Evolutionary conservation across 1,140 invertebrate genomes (phyloP).

Genomic region (Megalopta genalis): DNA sequence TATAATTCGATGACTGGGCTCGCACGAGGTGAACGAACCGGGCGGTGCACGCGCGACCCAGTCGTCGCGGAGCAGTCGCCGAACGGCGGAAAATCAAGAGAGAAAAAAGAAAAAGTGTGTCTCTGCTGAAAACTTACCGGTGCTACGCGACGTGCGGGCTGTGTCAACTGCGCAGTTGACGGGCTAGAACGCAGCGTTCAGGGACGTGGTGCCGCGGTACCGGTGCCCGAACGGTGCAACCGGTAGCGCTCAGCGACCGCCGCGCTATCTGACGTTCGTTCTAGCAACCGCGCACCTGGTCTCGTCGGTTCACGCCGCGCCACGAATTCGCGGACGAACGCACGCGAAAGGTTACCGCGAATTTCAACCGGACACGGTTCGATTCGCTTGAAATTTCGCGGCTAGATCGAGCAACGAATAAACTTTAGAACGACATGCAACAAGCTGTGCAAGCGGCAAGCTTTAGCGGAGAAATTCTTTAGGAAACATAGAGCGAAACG

Average conservation of each 20-base stretch:
- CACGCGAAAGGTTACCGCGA: neutral
- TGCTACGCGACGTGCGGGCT: slow-evolving; percentile 65
- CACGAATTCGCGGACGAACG: neutral
- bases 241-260: slow-evolving; percentile 29
- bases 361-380: no score
- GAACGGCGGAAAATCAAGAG: neutral
- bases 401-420: no score
- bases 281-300: neutral
- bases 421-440: no score
- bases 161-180: slow-evolving; percentile 77
- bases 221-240: slow-evolving; percentile 66
- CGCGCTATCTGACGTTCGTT: slow-evolving; percentile 48
- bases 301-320: slow-evolving; percentile 4
- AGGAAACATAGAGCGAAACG: no score
- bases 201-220: slow-evolving; percentile 64
- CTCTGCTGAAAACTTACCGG: slow-evolving; percentile 71
- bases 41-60: neutral
- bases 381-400: no score
- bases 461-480: no score
- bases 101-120: slow-evolving; percentile 13
- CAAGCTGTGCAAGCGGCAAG: no score
- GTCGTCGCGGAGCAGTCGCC: neutral
- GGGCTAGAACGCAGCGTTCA: slow-evolving; percentile 64
- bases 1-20: neutral
- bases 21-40: neutral